phyloP scores from a whole-genome alignment of 2,113 vertebrate species.

The Brachyhypopomus occidentalis region DNA sequence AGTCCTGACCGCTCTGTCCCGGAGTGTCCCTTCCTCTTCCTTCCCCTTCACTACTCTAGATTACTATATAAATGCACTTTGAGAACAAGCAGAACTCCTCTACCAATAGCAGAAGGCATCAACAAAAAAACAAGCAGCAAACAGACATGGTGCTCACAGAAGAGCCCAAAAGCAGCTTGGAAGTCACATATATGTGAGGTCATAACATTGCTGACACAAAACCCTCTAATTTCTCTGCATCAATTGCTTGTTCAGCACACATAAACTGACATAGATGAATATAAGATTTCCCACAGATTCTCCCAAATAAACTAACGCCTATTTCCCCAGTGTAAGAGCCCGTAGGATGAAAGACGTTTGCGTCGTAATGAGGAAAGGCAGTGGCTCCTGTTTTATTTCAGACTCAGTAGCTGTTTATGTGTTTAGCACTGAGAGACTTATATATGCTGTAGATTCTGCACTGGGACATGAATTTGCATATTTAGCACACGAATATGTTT shows the following conservation, averaged over 20 bases:
- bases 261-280: background rate
- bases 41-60: background rate
- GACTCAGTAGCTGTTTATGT: slow-evolving; percentile 44
- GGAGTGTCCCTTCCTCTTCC: too few relatives aligned
- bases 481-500: slow-evolving; percentile 46
- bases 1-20: too few relatives aligned
- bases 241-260: background rate
- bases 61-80: slow-evolving; percentile 19
- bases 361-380: slow-evolving; percentile 15
- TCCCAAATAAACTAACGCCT: background rate
- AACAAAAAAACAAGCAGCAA: slow-evolving; percentile 5
- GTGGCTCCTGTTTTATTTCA: slow-evolving; percentile 34
- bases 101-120: background rate
- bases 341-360: slow-evolving; percentile 7
- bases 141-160: background rate
- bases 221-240: too few relatives aligned
- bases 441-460: slow-evolving; percentile 32
- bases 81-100: slow-evolving; percentile 6
- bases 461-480: slow-evolving; percentile 39
- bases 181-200: background rate
- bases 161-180: background rate
- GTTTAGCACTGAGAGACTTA: slow-evolving; percentile 39
- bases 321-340: background rate
- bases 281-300: slow-evolving; percentile 4
- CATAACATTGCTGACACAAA: background rate